Evolutionary conservation across 2,797 vertebrate species (phyloP), one percentile per base, ranked within the genome.

Genomic region (Etheostoma nigrum): DNA sequence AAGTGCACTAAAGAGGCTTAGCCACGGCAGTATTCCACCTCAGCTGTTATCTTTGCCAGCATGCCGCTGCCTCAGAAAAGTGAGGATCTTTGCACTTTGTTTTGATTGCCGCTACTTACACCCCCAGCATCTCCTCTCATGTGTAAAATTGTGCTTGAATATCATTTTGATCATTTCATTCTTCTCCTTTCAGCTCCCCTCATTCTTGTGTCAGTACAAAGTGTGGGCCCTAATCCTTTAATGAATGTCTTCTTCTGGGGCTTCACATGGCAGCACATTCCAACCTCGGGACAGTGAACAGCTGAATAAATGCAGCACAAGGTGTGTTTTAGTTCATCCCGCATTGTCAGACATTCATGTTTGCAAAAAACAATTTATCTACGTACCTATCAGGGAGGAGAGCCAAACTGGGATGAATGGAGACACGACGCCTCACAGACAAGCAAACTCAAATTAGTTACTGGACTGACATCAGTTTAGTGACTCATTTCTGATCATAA

Each of bases 141-240:
- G 93, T 83, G 54, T 76, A 75, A 92, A 92, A 92, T 74, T 75
- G 73, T 76, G 87, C 87, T 88, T 87, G 90, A 91, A 91, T 89
- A 91, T 91, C 77, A 69, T 88, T 93, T 91, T 73, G 79, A 89
- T 90, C 82, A 87, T 90, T 88, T 92, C 83, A 88, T 92, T 86
- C 89, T 74, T 92, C 66, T 89, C 85, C 84, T 85, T 87, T 93
- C 89, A 88, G 78, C 80, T 69, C 86, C 91, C 83, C 86, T 84
- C 88, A 92, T 91, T 89, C 81, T 85, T 86, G 83, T 83, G 87
- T 91, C 88, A 87, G 90, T 82, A 90, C 92, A 93, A 93, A 92
- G 90, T 92, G 88, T 87, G 89, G 74, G 87, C 49, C 42, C 74
- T 93, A 92, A 93, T 93, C 91, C 90, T 88, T 85, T 74, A 81